phyloP scores from a whole-genome alignment of 2,113 vertebrate genomes.

The Diglossa brunneiventris region DNA sequence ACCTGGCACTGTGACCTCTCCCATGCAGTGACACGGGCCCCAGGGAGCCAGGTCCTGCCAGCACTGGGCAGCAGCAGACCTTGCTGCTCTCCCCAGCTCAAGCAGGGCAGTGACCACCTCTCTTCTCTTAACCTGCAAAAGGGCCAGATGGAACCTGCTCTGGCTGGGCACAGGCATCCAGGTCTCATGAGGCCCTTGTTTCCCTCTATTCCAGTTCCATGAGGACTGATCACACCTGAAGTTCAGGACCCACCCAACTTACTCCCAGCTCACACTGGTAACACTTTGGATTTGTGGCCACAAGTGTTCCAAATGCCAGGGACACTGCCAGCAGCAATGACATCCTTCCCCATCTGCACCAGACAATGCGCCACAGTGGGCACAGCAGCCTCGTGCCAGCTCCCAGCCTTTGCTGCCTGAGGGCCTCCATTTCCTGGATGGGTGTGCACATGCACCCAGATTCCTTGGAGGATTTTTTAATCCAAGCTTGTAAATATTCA shows the following conservation, averaged over 20 bases:
- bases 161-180: rapidly evolving
- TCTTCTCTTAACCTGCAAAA: background rate
- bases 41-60: background rate
- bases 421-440: background rate
- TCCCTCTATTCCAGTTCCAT: background rate
- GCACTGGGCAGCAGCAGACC: background rate
- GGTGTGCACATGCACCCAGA: background rate
- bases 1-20: background rate
- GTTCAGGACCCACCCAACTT: background rate
- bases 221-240: background rate
- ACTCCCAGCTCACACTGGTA: background rate
- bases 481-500: background rate
- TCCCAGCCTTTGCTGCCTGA: background rate
- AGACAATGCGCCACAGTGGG: background rate
- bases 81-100: background rate
- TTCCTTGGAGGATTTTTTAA: background rate
- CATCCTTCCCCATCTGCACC: background rate
- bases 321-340: rapidly evolving
- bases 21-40: background rate
- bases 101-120: background rate
- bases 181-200: background rate
- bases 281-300: background rate
- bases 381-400: background rate
- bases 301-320: background rate
- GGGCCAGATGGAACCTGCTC: background rate